Conservation (phyloP, 2,113 vertebrate species). For the Larimichthys crocea region DNA sequence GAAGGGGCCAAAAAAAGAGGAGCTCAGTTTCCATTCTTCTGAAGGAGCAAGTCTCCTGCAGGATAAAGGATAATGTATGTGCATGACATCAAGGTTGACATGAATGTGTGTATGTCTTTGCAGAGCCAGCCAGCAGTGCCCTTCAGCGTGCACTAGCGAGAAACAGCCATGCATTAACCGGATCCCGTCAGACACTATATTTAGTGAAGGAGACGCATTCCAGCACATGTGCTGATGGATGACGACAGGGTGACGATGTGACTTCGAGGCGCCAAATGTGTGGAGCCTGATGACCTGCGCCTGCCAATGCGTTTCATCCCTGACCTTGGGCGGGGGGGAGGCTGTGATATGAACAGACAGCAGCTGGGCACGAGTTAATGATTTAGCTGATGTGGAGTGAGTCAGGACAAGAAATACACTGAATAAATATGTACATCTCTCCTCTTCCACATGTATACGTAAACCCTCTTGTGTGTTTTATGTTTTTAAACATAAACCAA, state of each 20-base stretch:
- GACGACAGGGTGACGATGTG: conserved; percentile 80
- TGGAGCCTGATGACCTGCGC: conserved; percentile 66
- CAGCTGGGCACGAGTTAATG: conserved; percentile 32
- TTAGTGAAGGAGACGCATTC: conserved; percentile 78
- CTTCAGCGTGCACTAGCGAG: conserved; percentile 65
- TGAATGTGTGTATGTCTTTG: conserved; percentile 32
- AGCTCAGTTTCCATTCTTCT: conserved; percentile 25
- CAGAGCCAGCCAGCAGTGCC: conserved; percentile 52
- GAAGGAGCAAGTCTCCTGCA: conserved; percentile 21
- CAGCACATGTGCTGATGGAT: conserved; percentile 79
- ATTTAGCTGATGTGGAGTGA: conserved; percentile 22
- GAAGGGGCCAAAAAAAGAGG: conserved; percentile 29
- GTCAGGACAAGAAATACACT: not conserved
- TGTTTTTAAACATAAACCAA: conserved; percentile 7
- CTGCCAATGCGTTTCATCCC: conserved; percentile 66
- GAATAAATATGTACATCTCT: not conserved
- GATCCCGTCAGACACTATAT: conserved; percentile 76
- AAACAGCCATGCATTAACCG: conserved; percentile 66
- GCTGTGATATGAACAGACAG: conserved; percentile 8
- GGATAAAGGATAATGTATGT: conserved; percentile 40
- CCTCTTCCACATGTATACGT: not conserved
- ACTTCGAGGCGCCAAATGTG: conserved; percentile 78
- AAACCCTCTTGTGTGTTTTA: not conserved
- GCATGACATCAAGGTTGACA: conserved; percentile 36
- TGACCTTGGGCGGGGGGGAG: conserved; percentile 64